A percentile compares a stretch with the other conserved stretches of the same genome.
phyloP scores from a whole-genome alignment of 2,888 invertebrate genomes.

The Leptogaster cylindrica region DNA sequence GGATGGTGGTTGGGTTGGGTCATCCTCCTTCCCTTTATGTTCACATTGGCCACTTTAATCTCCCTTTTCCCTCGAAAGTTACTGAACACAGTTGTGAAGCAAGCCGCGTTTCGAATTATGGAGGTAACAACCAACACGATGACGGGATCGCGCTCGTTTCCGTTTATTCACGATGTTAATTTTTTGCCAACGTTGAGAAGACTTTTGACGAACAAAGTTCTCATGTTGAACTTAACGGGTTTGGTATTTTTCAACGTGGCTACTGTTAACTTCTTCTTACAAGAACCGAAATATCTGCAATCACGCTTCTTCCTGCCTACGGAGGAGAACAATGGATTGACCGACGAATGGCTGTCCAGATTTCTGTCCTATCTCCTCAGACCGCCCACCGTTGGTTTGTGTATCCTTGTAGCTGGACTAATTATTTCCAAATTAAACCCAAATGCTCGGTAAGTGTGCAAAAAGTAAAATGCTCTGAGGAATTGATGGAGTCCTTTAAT shows the following conservation, averaged over 20 bases:
- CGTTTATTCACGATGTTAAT: slow-evolving; percentile 58
- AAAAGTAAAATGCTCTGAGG: not conserved
- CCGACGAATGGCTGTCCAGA: slow-evolving; percentile 65
- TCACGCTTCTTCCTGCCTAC: slow-evolving; percentile 67
- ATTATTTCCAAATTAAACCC: slow-evolving; percentile 65
- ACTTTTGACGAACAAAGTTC: slow-evolving; percentile 65
- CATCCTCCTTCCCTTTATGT: slow-evolving; percentile 61
- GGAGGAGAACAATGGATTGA: slow-evolving; percentile 63
- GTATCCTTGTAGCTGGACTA: slow-evolving; percentile 65
- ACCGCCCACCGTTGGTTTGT: slow-evolving; percentile 65
- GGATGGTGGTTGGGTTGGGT: slow-evolving; percentile 66
- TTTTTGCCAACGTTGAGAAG: slow-evolving; percentile 64
- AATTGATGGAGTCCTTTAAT: too few species aligned
- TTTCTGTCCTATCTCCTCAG: slow-evolving; percentile 65
- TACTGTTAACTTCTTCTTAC: slow-evolving; percentile 64
- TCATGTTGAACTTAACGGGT: slow-evolving; percentile 64
- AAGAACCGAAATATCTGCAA: slow-evolving; percentile 67
- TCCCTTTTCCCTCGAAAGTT: slow-evolving; percentile 66
- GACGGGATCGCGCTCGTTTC: slow-evolving; percentile 54
- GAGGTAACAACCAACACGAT: slow-evolving; percentile 54
- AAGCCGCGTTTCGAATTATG: slow-evolving; percentile 66
- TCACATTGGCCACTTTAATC: slow-evolving; percentile 63
- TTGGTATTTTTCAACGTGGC: slow-evolving; percentile 65
- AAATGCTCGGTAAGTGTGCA: slow-evolving; percentile 57
- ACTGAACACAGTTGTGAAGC: slow-evolving; percentile 64